Base-by-base conservation (phyloP, 2,888 invertebrate genomes). In the Cheilosia urbana region DNA sequence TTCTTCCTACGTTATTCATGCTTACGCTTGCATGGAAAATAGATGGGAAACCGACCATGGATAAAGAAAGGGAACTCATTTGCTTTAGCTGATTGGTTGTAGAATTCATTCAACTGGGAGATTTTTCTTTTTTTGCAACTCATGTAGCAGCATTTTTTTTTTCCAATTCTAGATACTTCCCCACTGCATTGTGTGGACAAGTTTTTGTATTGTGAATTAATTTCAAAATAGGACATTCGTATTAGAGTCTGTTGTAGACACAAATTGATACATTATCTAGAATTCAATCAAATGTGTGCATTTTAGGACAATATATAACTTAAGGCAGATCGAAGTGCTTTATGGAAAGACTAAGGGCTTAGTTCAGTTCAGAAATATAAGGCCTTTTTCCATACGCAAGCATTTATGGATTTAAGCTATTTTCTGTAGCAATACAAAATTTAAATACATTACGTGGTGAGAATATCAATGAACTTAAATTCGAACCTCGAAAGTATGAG, bases 11-110 rank as follows among this genome's bases (percentile, higher is more conserved):
- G 9, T 24, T 60, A 53, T 72, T 72, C 58, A 79, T 58, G 60
- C 47, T 72, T 72, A 57, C 42, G 47, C 60, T 78, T 71, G 63
- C 55, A 63, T 63, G 40, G 58, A 53, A 78, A 63, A 57, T 57
- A 65, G 65, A 79, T 65, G 30, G 57, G 51, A 71, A 78, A 42
- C 51, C 27, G 27, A 60, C 37, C 30, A 55, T 27, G 13, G n/a
- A 30, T 6, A 47, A 47, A 63, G 49, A 65, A 63, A 63, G 21
- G 60, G 60, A 72, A 58, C 57, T 79, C 79, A 79, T 72, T 79
- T 72, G 71, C 72, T 66, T 65, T 58, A 65, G 65, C 47, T 79
- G 79, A 79, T 79, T 79, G 79, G 79, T 72, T 72, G 58, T 51
- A 58, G 42, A 15, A 60, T 66, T 60, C 58, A 72, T 71, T 71